Evolutionary conservation across 2,113 vertebrate species (phyloP), one percentile per base, ranked within the genome.

Genomic region (Accipiter cooperii): DNA sequence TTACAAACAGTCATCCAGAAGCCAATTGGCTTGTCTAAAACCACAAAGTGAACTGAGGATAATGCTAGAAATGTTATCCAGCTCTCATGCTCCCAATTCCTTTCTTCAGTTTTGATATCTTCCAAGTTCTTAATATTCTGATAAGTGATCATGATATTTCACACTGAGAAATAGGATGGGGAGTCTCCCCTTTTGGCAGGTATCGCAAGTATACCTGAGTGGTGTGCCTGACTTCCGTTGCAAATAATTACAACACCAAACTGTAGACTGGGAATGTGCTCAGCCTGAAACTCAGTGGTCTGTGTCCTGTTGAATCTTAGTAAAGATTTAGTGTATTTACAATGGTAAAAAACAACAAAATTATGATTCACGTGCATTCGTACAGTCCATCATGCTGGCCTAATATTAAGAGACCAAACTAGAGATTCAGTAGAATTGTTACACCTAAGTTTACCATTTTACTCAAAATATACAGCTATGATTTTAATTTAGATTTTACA

Each of bases 181-280:
- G 42, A 84, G 18, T 16, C 44, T 66, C 33, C 57, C 24, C 31
- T 60, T 58, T 40, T 19, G 33, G 18, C 47, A 42, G 71, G 36
- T 66, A 9, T 51, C 31, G 4, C 42, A 25, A 6, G 33, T 9
- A 16, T 10, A 17, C 0, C 0, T 5, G 17, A 26, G 24, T 3
- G 29, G 7, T 13, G n/a, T 25, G 29, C 49, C 75, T 47, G 8
- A 25, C 57, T 54, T 25, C 42, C 28, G 6, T 18, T 47, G 54
- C 40, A 42, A 60, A 33, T 33, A 44, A 34, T 20, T 40, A 34
- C 60, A 63, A 21, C 1, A 0, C 13, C 5, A 20, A 10, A 68
- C 12, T 8, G 16, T 7, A 52, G 64, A 6, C 11, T 42, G 46
- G 70, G 70, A 65, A 36, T 12, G 44, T 26, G 22, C 51, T 86